These are phyloP conservation scores for Papilio protenor DNA, from an alignment of 2,888 invertebrate genomes.

Conservation along the genomic window DNA sequence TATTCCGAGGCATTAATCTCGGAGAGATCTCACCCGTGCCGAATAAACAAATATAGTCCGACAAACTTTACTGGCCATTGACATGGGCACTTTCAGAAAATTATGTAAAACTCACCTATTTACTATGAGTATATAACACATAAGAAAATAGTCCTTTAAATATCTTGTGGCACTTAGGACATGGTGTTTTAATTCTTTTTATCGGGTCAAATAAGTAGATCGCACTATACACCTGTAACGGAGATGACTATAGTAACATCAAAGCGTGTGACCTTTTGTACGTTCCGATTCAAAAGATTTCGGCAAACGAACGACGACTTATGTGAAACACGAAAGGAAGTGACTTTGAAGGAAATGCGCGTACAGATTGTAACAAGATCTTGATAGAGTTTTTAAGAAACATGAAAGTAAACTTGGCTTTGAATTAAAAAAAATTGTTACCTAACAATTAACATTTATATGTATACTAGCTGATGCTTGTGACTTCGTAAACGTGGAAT, in stretches of 20 bases:
- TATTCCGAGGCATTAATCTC: not conserved
- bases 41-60: constrained; percentile 1
- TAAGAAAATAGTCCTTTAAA: too few species aligned
- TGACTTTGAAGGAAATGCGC: not conserved
- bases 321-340: not conserved
- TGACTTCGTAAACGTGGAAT: too few species aligned
- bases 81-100: too few species aligned
- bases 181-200: too few species aligned
- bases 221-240: not conserved
- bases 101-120: too few species aligned
- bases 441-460: too few species aligned
- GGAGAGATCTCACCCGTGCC: constrained; percentile 16
- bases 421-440: too few species aligned
- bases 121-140: too few species aligned
- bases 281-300: constrained; percentile 27
- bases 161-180: too few species aligned
- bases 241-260: constrained; percentile 1
- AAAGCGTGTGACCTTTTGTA: constrained; percentile 25
- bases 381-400: too few species aligned
- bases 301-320: constrained; percentile 14
- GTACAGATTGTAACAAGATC: not conserved
- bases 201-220: not conserved
- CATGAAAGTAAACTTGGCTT: too few species aligned
- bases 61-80: not conserved
- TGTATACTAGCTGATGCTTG: too few species aligned